phyloP scores from a whole-genome alignment of 2,888 invertebrate genomes.

The Philhelius pedissequus region DNA sequence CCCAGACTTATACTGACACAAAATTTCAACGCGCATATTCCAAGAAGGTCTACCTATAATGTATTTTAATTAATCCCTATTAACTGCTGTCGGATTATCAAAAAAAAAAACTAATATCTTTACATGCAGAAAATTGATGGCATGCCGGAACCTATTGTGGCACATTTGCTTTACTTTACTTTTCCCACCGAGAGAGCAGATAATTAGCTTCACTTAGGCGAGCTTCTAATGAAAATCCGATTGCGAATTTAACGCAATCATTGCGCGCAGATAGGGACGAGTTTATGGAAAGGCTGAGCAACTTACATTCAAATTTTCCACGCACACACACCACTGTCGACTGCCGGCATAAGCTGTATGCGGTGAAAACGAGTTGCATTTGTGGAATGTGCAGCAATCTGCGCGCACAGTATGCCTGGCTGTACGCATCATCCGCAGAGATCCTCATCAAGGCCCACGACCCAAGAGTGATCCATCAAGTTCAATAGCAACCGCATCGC shows the following conservation, averaged over 20 bases:
- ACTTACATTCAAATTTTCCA: constrained; percentile 44
- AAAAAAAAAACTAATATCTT: not conserved
- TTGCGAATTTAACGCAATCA: constrained; percentile 42
- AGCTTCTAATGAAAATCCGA: constrained; percentile 44
- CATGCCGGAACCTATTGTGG: constrained; percentile 27
- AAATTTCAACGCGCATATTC: not conserved
- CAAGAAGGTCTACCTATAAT: not conserved
- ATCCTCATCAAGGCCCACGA: constrained; percentile 6
- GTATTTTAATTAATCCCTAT: constrained; percentile 1
- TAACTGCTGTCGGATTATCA: not conserved
- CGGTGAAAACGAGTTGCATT: constrained; percentile 8
- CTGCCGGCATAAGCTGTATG: too few relatives aligned
- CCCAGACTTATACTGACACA: not conserved
- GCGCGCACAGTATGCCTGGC: not conserved
- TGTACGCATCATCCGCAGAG: constrained; percentile 9
- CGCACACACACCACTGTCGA: not conserved
- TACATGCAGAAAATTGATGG: constrained; percentile 20
- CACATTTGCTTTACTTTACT: not conserved
- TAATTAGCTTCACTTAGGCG: constrained; percentile 42
- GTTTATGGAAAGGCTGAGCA: not conserved
- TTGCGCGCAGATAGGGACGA: not conserved
- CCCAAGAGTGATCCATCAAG: constrained; percentile 62
- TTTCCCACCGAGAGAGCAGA: constrained; percentile 9
- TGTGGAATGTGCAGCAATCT: constrained; percentile 31
- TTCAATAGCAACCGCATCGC: constrained; percentile 57